phyloP scores from a whole-genome alignment of 2,113 vertebrate species.

The Alligator mississippiensis region DNA sequence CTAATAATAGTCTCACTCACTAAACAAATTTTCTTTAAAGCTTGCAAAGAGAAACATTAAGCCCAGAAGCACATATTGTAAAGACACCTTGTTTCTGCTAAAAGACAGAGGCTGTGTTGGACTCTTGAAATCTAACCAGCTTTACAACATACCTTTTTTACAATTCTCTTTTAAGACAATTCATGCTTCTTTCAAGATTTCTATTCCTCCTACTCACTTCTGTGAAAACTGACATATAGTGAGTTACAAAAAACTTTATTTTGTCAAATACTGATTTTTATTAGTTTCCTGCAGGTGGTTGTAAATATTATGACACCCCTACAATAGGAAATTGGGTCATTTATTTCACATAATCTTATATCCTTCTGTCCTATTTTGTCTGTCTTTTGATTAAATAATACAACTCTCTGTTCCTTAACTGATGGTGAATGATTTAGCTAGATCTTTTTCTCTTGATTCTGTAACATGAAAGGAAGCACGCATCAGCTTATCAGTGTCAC shows the following conservation, averaged over 20 bases:
- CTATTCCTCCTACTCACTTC: slow-evolving; percentile 12
- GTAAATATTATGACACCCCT: slow-evolving; percentile 27
- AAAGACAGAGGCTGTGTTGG: not conserved
- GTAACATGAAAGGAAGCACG: not conserved
- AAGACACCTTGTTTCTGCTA: slow-evolving; percentile 23
- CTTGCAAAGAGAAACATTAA: slow-evolving; percentile 14
- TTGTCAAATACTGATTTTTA: not conserved
- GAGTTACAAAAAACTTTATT: slow-evolving; percentile 16
- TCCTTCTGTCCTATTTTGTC: not conserved
- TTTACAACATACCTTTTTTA: not conserved
- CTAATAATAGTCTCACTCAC: slow-evolving; percentile 17
- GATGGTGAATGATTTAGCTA: not conserved
- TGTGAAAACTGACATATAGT: not conserved
- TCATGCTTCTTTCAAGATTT: not conserved
- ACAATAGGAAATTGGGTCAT: slow-evolving; percentile 24
- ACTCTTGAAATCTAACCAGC: not conserved
- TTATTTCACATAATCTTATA: slow-evolving; percentile 2
- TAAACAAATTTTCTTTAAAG: not conserved
- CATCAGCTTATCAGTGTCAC: not conserved
- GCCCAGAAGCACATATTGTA: not conserved
- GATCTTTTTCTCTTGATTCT: not conserved
- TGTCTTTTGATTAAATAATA: not conserved
- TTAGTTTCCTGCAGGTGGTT: not conserved
- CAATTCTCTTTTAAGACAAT: not conserved
- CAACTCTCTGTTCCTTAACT: not conserved